phyloP scores from a whole-genome alignment of 2,797 vertebrate species.

The Takifugu rubripes region DNA sequence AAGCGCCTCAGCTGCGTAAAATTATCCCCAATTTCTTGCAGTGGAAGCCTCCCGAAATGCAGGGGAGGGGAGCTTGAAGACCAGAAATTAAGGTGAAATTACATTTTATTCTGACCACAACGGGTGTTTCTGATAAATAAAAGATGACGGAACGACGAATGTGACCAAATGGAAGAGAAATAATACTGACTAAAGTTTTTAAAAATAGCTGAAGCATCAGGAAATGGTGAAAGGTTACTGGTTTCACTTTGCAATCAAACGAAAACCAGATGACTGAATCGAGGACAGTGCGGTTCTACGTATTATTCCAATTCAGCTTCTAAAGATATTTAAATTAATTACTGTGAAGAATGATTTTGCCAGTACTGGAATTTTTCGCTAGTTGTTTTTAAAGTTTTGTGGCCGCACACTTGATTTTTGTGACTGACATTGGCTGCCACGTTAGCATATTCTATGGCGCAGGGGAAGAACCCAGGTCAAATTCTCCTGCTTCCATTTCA shows the following conservation, averaged over 20 bases:
- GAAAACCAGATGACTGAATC: constrained; percentile 15
- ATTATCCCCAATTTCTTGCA: too few relatives aligned
- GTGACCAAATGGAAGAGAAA: too few relatives aligned
- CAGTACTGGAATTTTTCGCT: background rate
- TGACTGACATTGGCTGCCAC: background rate
- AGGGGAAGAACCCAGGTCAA: too few relatives aligned
- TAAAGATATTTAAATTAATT: background rate
- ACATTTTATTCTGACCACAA: background rate
- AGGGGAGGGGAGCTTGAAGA: too few relatives aligned
- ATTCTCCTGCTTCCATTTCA: too few relatives aligned
- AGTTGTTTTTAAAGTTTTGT: constrained; percentile 9
- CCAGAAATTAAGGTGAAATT: constrained; percentile 20
- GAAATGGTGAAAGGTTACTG: constrained; percentile 32
- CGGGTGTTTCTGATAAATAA: constrained; percentile 6
- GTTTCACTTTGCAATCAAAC: constrained; percentile 13
- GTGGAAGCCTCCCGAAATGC: too few relatives aligned
- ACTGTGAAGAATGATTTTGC: background rate
- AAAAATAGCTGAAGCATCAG: constrained; percentile 40
- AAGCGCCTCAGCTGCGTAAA: too few relatives aligned
- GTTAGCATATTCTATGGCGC: too few relatives aligned
- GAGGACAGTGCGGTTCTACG: background rate
- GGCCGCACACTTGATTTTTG: constrained; percentile 14
- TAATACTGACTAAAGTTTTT: constrained; percentile 3
- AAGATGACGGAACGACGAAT: background rate
- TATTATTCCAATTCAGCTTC: constrained; percentile 10